Evolutionary conservation across 1,140 invertebrate species (phyloP).

Genomic region (Eciton burchellii): DNA sequence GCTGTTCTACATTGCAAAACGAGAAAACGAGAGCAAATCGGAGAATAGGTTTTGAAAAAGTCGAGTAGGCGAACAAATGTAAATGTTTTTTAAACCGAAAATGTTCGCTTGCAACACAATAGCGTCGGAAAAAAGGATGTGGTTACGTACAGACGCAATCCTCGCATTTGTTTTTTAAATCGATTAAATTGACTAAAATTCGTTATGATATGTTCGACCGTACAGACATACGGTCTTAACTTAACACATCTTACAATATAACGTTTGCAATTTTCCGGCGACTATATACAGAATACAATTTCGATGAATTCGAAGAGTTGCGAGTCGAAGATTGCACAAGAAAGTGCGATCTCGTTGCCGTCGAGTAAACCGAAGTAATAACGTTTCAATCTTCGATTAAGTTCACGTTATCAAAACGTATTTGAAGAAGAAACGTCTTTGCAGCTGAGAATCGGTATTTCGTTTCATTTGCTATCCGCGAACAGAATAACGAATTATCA

Average conservation of each 20-base stretch:
- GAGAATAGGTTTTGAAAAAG: conserved; percentile 1
- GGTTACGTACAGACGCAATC: background rate
- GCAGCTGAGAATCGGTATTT: background rate
- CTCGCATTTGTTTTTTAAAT: conserved; percentile 26
- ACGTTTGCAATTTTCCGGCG: background rate
- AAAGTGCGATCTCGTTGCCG: background rate
- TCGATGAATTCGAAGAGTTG: background rate
- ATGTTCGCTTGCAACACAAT: background rate
- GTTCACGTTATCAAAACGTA: background rate
- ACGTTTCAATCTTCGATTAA: background rate
- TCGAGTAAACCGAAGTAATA: background rate
- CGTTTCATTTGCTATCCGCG: background rate
- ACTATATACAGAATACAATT: background rate
- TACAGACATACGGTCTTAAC: background rate
- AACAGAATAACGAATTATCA: conserved; percentile 1
- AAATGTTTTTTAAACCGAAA: conserved; percentile 29
- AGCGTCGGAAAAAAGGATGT: background rate
- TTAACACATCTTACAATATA: too few relatives aligned
- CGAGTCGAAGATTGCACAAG: background rate
- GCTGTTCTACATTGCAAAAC: background rate
- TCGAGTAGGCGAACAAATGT: background rate
- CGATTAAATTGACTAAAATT: conserved; percentile 19
- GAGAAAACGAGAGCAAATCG: conserved; percentile 31
- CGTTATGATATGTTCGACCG: background rate
- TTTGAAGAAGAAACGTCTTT: background rate